Evolutionary conservation across 1,140 invertebrate species (phyloP), one percentile per base, ranked within the genome.

Genomic region (Pristionchus pacificus): DNA sequence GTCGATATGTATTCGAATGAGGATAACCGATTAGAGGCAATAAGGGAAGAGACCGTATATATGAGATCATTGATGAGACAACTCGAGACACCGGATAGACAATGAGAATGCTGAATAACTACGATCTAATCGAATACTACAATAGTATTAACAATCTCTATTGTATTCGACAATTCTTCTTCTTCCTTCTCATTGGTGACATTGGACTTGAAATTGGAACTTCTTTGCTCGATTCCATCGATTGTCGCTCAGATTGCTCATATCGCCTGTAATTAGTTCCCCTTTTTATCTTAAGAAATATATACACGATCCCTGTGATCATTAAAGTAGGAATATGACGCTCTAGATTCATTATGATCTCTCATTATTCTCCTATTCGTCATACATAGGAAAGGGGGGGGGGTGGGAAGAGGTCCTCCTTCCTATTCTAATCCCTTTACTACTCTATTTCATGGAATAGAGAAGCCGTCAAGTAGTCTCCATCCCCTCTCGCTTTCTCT

Each of bases 241-340:
- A 27, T 59, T 19, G 24, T 67, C 58, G 65, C 25, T 67, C 33
- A 59, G 31, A 33, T 27, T 38, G 27, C n/a, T 31, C 2, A 38
- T 38, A 30, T 2, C 33, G 55, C 10, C 33, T 67, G n/a, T 33
- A 58, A 67, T 58, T 49, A 2, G 33, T 49, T 29, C 25, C 19
- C 32, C 13, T 24, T n/a, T 2, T n/a, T n/a, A n/a, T n/a, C n/a
- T n/a, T n/a, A n/a, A n/a, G n/a, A n/a, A n/a, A n/a, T n/a, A n/a
- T n/a, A n/a, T n/a, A n/a, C n/a, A n/a, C n/a, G n/a, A n/a, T n/a
- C n/a, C n/a, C n/a, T n/a, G n/a, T n/a, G n/a, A n/a, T n/a, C n/a
- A n/a, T n/a, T n/a, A n/a, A n/a, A n/a, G n/a, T n/a, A n/a, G n/a
- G n/a, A n/a, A n/a, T n/a, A n/a, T n/a, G n/a, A n/a, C n/a, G n/a